Percentiles rank a stretch among this genome's conserved stretches.
These are phyloP conservation scores for Melipona quadrifasciata DNA, from an alignment of 1,140 invertebrate genomes.

Conservation along the genomic window DNA sequence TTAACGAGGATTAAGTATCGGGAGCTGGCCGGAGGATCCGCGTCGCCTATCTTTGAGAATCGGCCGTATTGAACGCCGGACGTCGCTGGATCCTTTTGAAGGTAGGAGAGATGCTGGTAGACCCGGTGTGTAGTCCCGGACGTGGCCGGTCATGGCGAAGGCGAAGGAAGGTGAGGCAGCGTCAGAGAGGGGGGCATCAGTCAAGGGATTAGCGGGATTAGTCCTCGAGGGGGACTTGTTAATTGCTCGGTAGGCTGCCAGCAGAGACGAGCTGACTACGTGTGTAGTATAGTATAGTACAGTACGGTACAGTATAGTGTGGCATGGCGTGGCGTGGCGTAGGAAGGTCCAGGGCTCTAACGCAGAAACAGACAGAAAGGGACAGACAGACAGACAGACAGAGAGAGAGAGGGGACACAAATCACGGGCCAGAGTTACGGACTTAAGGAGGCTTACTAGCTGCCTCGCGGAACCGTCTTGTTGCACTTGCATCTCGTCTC, in stretches of 20 bases:
- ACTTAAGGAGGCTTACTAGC: conserved; percentile 70
- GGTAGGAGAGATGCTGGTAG: conserved; percentile 55
- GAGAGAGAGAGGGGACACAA: conserved; percentile 58
- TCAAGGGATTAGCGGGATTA: conserved; percentile 74
- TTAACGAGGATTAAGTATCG: conserved; percentile 15
- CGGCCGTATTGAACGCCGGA: conserved; percentile 19
- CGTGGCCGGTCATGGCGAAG: conserved; percentile 57
- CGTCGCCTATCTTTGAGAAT: conserved; percentile 22
- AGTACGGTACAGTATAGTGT: neutral
- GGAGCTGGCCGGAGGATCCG: no score
- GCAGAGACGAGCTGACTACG: conserved; percentile 29
- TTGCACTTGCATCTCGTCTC: conserved; percentile 48
- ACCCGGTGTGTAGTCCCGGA: conserved; percentile 21
- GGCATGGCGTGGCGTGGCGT: no score
- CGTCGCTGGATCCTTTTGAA: conserved; percentile 41
- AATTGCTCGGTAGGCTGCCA: conserved; percentile 69
- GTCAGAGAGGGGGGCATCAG: conserved; percentile 63
- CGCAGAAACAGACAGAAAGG: conserved; percentile 17
- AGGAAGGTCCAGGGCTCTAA: neutral
- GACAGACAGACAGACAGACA: no score
- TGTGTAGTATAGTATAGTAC: neutral
- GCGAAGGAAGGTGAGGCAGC: conserved; percentile 29
- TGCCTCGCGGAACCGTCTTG: conserved; percentile 23
- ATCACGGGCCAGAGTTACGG: conserved; percentile 70
- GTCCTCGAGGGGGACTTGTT: conserved; percentile 72